These are phyloP conservation scores for Callinectes sapidus DNA, from an alignment of 2,888 invertebrate genomes.

Conservation along the genomic window DNA sequence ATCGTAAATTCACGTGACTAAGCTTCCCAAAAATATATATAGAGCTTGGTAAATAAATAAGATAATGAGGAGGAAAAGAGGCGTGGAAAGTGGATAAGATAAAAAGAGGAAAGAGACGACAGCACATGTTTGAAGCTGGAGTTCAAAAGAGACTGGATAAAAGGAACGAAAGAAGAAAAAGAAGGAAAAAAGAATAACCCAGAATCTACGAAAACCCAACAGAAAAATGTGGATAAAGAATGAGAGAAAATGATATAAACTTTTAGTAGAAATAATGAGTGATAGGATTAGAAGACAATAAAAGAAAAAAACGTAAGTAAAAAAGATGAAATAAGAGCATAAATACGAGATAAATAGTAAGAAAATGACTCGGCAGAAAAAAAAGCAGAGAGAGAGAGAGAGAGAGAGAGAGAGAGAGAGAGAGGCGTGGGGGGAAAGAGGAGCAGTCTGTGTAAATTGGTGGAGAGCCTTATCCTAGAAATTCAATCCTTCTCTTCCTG, in stretches of 20 bases:
- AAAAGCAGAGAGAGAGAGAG: background rate
- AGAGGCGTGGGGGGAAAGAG: conserved; percentile 4
- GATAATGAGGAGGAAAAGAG: background rate
- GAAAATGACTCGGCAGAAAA: no score
- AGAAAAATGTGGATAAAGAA: no score
- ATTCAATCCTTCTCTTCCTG: conserved; percentile 49
- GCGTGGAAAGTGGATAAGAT: background rate
- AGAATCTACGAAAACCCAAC: no score
- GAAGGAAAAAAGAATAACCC: no score
- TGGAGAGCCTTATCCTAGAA: conserved; percentile 29
- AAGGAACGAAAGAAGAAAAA: background rate
- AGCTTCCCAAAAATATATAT: no score
- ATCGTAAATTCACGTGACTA: no score
- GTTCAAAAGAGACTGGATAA: background rate
- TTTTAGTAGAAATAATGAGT: background rate
- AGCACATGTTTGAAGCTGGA: background rate
- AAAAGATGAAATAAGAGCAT: background rate
- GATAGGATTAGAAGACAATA: background rate
- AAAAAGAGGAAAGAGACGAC: background rate
- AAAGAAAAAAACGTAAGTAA: background rate
- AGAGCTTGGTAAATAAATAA: background rate
- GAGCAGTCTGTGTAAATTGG: conserved; percentile 28
- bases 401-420: background rate
- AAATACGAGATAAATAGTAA: background rate
- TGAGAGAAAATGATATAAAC: no score